Evolutionary conservation across 2,797 vertebrate genomes (phyloP), one percentile per base, ranked within the genome.

Genomic region (Chiloscyllium punctatum): DNA sequence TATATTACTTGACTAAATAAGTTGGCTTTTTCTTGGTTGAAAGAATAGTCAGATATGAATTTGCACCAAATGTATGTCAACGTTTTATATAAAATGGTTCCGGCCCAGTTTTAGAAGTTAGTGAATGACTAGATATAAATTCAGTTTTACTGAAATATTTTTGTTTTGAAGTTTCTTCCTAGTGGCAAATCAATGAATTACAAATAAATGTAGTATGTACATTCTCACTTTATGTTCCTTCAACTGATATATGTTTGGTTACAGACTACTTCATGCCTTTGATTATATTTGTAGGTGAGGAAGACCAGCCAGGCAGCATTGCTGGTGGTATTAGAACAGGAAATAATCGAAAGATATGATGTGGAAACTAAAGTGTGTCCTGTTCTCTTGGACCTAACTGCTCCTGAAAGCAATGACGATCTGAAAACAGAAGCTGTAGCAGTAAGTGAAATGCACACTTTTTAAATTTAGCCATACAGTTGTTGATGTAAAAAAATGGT

Each of bases 381-480:
- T 0, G 98, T 98, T 94, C 98, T 99, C 57, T 98, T 98, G 96
- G 98, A 98, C 37, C 97, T 99, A 62, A 99, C 98, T 0, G 98
- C 98, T 90, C 98, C 98, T 6, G 98, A 99, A 96, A 98, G 98
- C 97, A 98, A 98, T 0, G 98, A 99, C 0, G 98, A 98, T 11
- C 98, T 98, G 96, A 99, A 98, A 96, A 98, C 98, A 0, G 98
- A 99, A 96, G 98, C 98, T 0, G 98, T 99, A 96, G 98, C 98
- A 95, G 98, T 98, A 96, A 98, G 98, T 98, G 96, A 48, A 96
- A 51, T 77, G 30, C 15, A 30, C 2, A n/a, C 74, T 48, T 87
- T 23, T 37, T 68, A 53, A 53, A 25, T 71, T 72, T 37, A 53
- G 48, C 72, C 25, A 4, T 95, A 13, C 37, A 69, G 23, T 51